Conservation (phyloP, 2,113 vertebrate species). For the Syngnathoides biaculeatus region DNA sequence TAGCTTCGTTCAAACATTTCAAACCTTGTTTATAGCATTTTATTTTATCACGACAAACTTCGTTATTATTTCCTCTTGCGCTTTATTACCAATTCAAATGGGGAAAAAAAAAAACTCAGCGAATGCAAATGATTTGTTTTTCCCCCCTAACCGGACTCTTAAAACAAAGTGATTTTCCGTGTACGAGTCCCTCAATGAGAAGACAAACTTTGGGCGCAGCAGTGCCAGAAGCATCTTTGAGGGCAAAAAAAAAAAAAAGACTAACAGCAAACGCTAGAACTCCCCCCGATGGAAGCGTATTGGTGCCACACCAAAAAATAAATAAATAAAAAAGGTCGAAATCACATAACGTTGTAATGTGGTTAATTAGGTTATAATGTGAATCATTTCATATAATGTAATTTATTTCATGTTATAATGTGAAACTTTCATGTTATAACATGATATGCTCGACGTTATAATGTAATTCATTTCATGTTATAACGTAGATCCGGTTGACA, state of each 20-base stretch:
- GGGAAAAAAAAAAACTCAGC: neutral
- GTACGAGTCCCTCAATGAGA: slow-evolving; percentile 22
- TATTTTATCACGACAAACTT: neutral
- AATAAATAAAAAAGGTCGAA: slow-evolving; percentile 35
- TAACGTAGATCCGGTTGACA: too few species aligned
- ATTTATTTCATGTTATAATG: too few species aligned
- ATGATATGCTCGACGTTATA: too few species aligned
- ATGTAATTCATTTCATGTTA: too few species aligned
- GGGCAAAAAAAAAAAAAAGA: slow-evolving; percentile 45
- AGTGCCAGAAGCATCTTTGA: slow-evolving; percentile 41
- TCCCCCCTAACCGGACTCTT: slow-evolving; percentile 10
- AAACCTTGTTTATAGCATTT: slow-evolving; percentile 10
- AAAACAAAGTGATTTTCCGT: slow-evolving; percentile 40
- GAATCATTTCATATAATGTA: too few species aligned
- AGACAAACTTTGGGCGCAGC: slow-evolving; percentile 44
- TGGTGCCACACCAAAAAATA: too few species aligned
- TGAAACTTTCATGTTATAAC: too few species aligned
- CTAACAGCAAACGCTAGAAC: slow-evolving; percentile 38
- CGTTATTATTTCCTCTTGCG: slow-evolving; percentile 7
- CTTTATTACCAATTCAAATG: slow-evolving; percentile 3
- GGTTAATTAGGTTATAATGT: too few species aligned
- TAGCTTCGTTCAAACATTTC: slow-evolving; percentile 6
- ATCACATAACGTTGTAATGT: too few species aligned
- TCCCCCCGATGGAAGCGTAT: too few species aligned
- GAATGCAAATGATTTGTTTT: slow-evolving; percentile 45